Evolutionary conservation across 2,113 vertebrate genomes (phyloP).

Genomic region (Rafetus swinhoei): DNA sequence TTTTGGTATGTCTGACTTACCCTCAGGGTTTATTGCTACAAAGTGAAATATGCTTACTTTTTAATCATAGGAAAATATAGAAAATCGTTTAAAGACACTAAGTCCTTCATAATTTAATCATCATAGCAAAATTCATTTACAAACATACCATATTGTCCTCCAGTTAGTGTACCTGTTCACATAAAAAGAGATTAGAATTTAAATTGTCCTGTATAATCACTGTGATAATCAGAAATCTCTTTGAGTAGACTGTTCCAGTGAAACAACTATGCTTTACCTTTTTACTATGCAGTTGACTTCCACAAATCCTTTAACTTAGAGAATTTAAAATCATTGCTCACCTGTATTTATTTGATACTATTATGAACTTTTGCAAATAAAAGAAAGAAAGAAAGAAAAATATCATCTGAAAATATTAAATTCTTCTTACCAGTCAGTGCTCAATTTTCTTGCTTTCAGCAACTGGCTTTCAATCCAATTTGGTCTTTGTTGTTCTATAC

Average conservation of each 20-base stretch:
- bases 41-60: slow-evolving; percentile 73
- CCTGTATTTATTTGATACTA: slow-evolving; percentile 10
- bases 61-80: slow-evolving; percentile 67
- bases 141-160: slow-evolving; percentile 21
- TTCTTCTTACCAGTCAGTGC: slow-evolving; percentile 85
- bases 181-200: slow-evolving; percentile 44
- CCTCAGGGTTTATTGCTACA: slow-evolving; percentile 65
- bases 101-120: slow-evolving; percentile 70
- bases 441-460: slow-evolving; percentile 88
- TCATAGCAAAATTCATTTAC: slow-evolving; percentile 56
- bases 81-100: slow-evolving; percentile 68
- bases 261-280: slow-evolving; percentile 39
- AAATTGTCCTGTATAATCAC: slow-evolving; percentile 41
- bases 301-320: slow-evolving; percentile 4
- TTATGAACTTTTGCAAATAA: not conserved
- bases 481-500: slow-evolving; percentile 88
- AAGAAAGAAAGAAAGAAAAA: slow-evolving; percentile 6
- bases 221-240: slow-evolving; percentile 51
- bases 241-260: not conserved
- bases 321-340: not conserved
- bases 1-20: slow-evolving; percentile 59
- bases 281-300: slow-evolving; percentile 23
- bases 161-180: slow-evolving; percentile 33
- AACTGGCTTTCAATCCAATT: slow-evolving; percentile 91
- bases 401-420: not conserved